Conservation (phyloP, 2,113 vertebrate species). For the Carassius gibelio region DNA sequence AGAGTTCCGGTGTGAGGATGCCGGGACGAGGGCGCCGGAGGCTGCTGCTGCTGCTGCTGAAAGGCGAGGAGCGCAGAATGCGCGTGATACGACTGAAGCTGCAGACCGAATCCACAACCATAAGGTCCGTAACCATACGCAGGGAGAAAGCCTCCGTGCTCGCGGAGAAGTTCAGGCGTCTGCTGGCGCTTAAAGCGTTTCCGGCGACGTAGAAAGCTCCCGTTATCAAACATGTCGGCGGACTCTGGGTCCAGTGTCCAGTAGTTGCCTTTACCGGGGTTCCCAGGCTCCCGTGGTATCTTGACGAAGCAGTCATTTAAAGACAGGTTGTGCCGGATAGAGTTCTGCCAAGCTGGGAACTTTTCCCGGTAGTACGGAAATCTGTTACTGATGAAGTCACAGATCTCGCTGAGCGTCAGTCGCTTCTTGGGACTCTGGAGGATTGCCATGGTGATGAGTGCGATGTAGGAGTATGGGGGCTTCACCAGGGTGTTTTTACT, state of each 20-base stretch:
- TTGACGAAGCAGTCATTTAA: no score
- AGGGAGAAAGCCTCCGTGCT: slow-evolving; percentile 76
- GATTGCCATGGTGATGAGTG: slow-evolving; percentile 93
- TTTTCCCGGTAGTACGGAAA: no score
- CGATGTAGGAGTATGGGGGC: slow-evolving; percentile 93
- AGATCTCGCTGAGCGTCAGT: slow-evolving; percentile 59
- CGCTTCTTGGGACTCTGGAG: slow-evolving; percentile 92
- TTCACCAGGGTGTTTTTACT: slow-evolving; percentile 87
- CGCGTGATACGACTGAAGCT: slow-evolving; percentile 88
- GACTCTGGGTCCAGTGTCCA: no score
- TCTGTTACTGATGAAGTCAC: no score
- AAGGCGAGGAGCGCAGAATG: slow-evolving; percentile 87
- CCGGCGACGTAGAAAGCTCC: slow-evolving; percentile 84
- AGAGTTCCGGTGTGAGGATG: slow-evolving; percentile 73
- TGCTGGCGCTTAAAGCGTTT: slow-evolving; percentile 92
- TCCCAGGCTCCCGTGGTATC: no score
- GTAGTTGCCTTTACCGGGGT: no score
- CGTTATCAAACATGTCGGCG: no score
- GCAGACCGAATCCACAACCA: slow-evolving; percentile 86
- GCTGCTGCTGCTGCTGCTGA: slow-evolving; percentile 80
- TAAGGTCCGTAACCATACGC: slow-evolving; percentile 84
- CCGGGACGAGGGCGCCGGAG: slow-evolving; percentile 62
- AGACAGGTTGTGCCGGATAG: no score
- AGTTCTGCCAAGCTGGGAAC: no score
- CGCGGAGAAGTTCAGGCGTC: slow-evolving; percentile 81